Conservation (phyloP, 2,113 vertebrate species). For the Mesocricetus auratus region DNA sequence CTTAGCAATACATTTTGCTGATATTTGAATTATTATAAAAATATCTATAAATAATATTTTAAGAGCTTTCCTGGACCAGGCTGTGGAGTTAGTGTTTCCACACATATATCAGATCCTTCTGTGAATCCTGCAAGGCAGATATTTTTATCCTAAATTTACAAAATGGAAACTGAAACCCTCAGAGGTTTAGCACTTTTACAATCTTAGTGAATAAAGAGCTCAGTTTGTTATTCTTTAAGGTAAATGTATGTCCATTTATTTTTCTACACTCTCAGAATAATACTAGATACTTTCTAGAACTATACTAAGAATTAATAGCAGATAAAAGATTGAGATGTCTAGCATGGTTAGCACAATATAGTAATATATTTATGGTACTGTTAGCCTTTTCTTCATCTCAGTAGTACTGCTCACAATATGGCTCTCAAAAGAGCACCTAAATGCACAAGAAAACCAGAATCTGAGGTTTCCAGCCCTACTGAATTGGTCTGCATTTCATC, state of each 20-base stretch:
- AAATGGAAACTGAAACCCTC: constrained; percentile 27
- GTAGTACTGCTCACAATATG: neutral
- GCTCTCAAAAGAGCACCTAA: neutral
- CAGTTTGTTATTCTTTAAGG: neutral
- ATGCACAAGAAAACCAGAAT: neutral
- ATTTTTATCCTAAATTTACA: neutral
- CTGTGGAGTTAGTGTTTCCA: neutral
- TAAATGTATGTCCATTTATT: neutral
- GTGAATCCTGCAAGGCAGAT: neutral
- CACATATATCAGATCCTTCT: neutral
- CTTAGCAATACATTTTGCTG: constrained; percentile 54
- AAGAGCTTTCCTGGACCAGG: neutral
- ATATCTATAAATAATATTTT: constrained; percentile 26
- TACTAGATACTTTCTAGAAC: neutral
- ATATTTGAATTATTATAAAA: constrained; percentile 34
- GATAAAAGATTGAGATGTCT: neutral
- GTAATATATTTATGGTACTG: neutral
- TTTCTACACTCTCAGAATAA: neutral
- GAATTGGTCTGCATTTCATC: neutral
- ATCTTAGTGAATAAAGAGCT: neutral
- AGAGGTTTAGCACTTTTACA: constrained; percentile 20
- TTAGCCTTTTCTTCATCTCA: constrained; percentile 11
- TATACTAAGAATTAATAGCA: neutral
- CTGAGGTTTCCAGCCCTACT: neutral
- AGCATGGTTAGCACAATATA: neutral